Evolutionary conservation across 2,113 vertebrate genomes (phyloP).

Genomic region (Ptychochromis oligacanthus): DNA sequence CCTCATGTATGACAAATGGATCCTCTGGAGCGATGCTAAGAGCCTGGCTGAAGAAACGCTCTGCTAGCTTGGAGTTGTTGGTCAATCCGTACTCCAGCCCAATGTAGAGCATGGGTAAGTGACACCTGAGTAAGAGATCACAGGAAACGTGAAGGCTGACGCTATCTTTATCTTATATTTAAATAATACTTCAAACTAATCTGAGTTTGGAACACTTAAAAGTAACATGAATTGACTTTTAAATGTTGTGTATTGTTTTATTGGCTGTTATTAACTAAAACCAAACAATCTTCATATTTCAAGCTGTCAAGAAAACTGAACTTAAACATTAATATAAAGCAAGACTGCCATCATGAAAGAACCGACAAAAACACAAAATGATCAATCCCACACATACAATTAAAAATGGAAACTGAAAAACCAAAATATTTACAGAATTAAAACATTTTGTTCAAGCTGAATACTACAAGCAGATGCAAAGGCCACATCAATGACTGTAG

Average conservation of each 20-base stretch:
- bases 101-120: slow-evolving; percentile 98
- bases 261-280: background rate
- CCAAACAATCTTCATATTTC: background rate
- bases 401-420: background rate
- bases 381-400: background rate
- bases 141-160: background rate
- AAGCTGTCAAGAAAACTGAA: background rate
- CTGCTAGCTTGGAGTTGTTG: slow-evolving; percentile 97
- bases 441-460: too few relatives aligned
- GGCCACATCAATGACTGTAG: too few relatives aligned
- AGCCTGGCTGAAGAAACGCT: slow-evolving; percentile 98
- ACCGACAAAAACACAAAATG: background rate
- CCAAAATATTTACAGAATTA: too few relatives aligned
- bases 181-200: background rate
- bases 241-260: background rate
- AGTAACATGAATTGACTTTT: background rate
- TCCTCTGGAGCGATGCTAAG: slow-evolving; percentile 98
- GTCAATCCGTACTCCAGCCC: slow-evolving; percentile 98
- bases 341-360: background rate
- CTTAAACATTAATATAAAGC: background rate
- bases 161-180: background rate
- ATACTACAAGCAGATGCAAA: too few relatives aligned
- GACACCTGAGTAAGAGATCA: slow-evolving; percentile 82
- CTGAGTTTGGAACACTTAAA: fast-evolving
- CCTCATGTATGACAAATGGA: slow-evolving; percentile 98